Base-by-base conservation (phyloP, 1,140 invertebrate species). In the Chrysoperla carnea region DNA sequence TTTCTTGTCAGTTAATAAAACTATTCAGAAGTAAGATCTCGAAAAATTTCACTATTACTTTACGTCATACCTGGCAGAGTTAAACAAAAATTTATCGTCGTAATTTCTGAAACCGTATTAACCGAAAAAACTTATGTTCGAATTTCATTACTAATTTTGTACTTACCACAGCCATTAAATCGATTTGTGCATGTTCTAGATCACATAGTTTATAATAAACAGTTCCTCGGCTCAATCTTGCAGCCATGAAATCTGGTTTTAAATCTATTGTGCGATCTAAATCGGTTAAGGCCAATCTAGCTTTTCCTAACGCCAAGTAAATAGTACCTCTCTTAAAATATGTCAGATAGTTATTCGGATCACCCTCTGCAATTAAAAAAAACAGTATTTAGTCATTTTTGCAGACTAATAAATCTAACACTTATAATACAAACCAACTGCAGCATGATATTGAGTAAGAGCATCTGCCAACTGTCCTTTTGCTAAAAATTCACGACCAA, bases 381-480 rank as follows among this genome's bases (percentile, higher is more conserved):
- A 44, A 40, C 38, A 37, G 42, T 31, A 15, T 39, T 33, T 11
- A 42, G 6, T 23, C 15, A 44, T 28, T 39, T 44, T 29, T 37
- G 4, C 36, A 23, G 17, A 43, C 1, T 14, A 28, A 27, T 12
- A 17, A 35, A n/a, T 40, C 6, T 8, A 49, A 39, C 14, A 29
- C 13, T 29, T 33, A 3, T 29, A 36, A 33, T 39, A 66, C 81
- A 72, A 64, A 94, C 90, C 91, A 55, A 99, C 86, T 51, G 95
- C 96, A 43, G 88, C 84, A 75, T 99, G 94, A 69, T 95, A 99
- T 59, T 99, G 93, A 38, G 85, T 84, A 23, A 99, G 63, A 1
- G 96, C 95, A 72, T 99, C 95, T 38, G 88, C 81, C 40, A 97
- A 75, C 60, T 98, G 88, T 37, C 94, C 92, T 50, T 77, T 77